These are phyloP conservation scores for Lampris megalopsis DNA, from an alignment of 2,113 vertebrate species.

Conservation along the genomic window DNA sequence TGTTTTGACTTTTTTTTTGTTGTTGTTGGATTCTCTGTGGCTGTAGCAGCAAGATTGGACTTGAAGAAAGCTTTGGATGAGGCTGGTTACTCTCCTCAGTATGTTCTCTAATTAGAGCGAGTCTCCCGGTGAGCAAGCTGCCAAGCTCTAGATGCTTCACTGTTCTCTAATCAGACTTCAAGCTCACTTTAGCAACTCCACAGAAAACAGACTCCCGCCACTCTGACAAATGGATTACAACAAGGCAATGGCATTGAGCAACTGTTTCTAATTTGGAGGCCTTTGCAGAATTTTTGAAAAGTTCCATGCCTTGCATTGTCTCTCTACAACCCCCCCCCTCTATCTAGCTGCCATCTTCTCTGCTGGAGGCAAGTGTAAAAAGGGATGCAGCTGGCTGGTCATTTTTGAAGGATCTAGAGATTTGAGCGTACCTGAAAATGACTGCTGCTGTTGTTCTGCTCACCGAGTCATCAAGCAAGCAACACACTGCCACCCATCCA, in stretches of 20 bases:
- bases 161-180: conserved; percentile 64
- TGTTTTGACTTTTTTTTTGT: conserved; percentile 29
- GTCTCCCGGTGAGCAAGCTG: conserved; percentile 71
- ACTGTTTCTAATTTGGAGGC: conserved; percentile 57
- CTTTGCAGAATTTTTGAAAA: conserved; percentile 46
- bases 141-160: conserved; percentile 58
- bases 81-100: conserved; percentile 71
- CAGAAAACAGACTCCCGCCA: conserved; percentile 42
- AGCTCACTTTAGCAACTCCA: conserved; percentile 52
- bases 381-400: conserved; percentile 8
- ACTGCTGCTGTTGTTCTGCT: neutral
- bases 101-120: conserved; percentile 74
- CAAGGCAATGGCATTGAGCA: conserved; percentile 53
- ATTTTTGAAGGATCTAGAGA: conserved; percentile 34
- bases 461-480: no score
- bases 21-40: conserved; percentile 17
- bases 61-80: conserved; percentile 54
- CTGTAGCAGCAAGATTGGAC: conserved; percentile 46
- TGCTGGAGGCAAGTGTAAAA: conserved; percentile 40
- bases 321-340: conserved; percentile 27
- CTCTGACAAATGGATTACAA: conserved; percentile 63
- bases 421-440: conserved; percentile 14
- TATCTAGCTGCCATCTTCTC: neutral
- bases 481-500: no score
- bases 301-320: conserved; percentile 2